Evolutionary conservation across 1,140 invertebrate genomes (phyloP).

Genomic region (Octopus sinensis): DNA sequence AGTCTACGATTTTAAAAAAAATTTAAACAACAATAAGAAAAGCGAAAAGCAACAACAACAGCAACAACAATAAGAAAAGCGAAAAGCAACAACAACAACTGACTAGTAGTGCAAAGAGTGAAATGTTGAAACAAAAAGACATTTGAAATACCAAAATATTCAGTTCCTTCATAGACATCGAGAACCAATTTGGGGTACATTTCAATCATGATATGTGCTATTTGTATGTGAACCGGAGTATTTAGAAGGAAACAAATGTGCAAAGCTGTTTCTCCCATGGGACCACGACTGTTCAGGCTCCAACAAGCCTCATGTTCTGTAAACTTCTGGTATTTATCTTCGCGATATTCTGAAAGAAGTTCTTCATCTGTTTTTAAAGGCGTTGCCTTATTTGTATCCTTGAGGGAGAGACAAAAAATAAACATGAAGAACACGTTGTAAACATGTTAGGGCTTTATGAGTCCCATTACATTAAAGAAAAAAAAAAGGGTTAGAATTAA

Average conservation of each 20-base stretch:
- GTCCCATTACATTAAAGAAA: too few relatives aligned
- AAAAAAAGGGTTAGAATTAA: too few relatives aligned
- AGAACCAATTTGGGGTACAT: constrained; percentile 86
- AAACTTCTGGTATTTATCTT: constrained; percentile 46
- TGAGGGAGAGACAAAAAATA: constrained; percentile 16
- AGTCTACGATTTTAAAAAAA: too few relatives aligned
- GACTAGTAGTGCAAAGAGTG: too few relatives aligned
- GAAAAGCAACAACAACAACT: not conserved
- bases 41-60: too few relatives aligned
- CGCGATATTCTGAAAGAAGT: constrained; percentile 37
- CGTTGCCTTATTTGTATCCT: constrained; percentile 25
- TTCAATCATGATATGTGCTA: constrained; percentile 84
- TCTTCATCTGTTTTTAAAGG: constrained; percentile 38
- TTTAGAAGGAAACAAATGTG: constrained; percentile 94
- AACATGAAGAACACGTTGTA: too few relatives aligned
- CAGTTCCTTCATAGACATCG: constrained; percentile 94
- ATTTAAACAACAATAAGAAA: too few relatives aligned
- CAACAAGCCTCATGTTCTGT: constrained; percentile 68
- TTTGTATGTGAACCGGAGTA: constrained; percentile 75
- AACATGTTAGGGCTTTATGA: too few relatives aligned
- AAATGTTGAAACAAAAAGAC: too few relatives aligned
- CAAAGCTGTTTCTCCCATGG: constrained; percentile 87
- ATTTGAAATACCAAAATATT: constrained; percentile 77
- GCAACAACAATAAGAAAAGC: too few relatives aligned
- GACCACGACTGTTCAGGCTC: constrained; percentile 94